These are phyloP conservation scores for Hydrozoanthus gracilis DNA, from an alignment of 92 coral and sea anemone genomes.

Conservation along the genomic window DNA sequence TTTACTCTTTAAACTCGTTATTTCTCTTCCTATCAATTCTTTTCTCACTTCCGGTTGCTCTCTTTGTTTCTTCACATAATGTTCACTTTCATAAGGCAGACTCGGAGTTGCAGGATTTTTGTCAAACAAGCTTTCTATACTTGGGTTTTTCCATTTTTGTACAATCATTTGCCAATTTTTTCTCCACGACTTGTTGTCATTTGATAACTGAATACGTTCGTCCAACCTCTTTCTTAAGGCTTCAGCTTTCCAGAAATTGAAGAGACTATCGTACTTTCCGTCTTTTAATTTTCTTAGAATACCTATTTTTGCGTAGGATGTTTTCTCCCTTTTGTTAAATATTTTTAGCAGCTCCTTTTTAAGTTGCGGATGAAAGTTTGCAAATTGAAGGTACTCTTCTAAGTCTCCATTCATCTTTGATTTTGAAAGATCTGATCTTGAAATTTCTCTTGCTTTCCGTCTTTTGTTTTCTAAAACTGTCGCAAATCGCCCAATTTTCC, in stretches of 20 bases:
- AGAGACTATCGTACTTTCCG: neutral
- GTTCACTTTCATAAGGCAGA: neutral
- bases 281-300: conserved; percentile 5
- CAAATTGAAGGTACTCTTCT: conserved; percentile 15
- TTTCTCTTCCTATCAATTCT: conserved; percentile 14
- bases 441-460: neutral
- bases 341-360: conserved; percentile 15
- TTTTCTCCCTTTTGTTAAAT: conserved; percentile 7
- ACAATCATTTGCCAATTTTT: neutral
- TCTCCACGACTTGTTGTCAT: neutral
- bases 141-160: neutral
- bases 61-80: neutral
- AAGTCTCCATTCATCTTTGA: neutral
- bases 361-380: conserved; percentile 19
- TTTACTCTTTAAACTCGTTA: neutral
- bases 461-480: neutral
- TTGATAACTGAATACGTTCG: neutral
- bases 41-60: conserved; percentile 10
- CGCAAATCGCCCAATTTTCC: neutral
- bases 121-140: neutral
- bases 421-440: neutral
- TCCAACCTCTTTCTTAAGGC: neutral
- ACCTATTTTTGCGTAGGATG: neutral
- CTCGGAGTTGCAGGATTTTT: neutral
- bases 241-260: conserved; percentile 12